A percentile compares a stretch with the other conserved stretches of the same genome.
Conservation (phyloP, 2,888 invertebrate genomes). For the Agrochola lota region DNA sequence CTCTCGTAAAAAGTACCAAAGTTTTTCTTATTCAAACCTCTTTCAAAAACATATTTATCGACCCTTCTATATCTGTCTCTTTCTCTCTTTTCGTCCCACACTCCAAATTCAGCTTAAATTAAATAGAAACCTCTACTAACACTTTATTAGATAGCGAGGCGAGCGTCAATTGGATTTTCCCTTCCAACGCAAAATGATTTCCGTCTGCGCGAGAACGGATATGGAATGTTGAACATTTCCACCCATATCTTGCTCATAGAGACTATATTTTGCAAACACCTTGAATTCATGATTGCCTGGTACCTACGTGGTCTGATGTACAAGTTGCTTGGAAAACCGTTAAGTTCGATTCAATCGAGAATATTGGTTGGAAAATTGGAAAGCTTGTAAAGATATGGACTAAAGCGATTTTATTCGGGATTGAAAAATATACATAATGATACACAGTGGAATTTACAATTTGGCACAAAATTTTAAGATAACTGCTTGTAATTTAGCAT, state of each 20-base stretch:
- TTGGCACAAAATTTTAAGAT: neutral
- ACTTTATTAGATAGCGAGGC: conserved; percentile 45
- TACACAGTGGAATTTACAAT: neutral
- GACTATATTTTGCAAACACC: conserved; percentile 38
- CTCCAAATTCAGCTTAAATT: conserved; percentile 44
- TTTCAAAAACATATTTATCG: conserved; percentile 56
- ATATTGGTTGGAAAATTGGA: conserved; percentile 38
- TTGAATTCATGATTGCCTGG: conserved; percentile 68
- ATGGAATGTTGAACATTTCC: conserved; percentile 67
- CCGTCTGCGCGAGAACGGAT: conserved; percentile 68
- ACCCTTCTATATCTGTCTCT: conserved; percentile 31
- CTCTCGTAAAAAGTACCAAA: conserved; percentile 6
- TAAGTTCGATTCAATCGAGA: conserved; percentile 40
- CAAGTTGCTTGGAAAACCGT: conserved; percentile 38
- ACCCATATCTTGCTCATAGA: conserved; percentile 48
- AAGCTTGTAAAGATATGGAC: conserved; percentile 32
- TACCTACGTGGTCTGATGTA: conserved; percentile 60
- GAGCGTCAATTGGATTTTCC: conserved; percentile 68
- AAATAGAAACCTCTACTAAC: conserved; percentile 48
- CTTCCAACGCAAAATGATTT: conserved; percentile 63
- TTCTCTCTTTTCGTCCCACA: conserved; percentile 10
- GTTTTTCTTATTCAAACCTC: conserved; percentile 12
- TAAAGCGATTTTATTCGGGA: conserved; percentile 15
- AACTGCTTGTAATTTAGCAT: no score
- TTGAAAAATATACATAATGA: neutral